Conservation (phyloP, 2,888 invertebrate genomes). For the Actias luna region DNA sequence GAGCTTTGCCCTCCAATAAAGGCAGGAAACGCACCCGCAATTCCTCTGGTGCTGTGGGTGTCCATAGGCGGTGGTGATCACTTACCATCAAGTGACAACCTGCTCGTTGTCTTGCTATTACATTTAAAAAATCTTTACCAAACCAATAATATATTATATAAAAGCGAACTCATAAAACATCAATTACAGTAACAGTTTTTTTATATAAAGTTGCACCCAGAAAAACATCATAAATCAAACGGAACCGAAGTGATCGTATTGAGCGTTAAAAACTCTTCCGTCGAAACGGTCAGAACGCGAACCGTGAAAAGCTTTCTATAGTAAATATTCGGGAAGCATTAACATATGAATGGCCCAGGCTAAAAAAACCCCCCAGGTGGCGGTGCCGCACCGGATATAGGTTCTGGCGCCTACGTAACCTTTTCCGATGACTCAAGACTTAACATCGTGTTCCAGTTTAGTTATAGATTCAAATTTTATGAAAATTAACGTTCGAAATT, state of each 20-base stretch:
- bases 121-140: no score
- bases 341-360: slow-evolving; percentile 73
- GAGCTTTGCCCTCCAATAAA: no score
- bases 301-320: slow-evolving; percentile 23
- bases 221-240: slow-evolving; percentile 19
- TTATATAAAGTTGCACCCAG: neutral
- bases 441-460: slow-evolving; percentile 6
- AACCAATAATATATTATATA: no score
- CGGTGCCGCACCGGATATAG: slow-evolving; percentile 62
- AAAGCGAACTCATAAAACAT: neutral
- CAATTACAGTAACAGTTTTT: neutral
- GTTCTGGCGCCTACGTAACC: slow-evolving; percentile 40
- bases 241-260: slow-evolving; percentile 18
- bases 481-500: no score
- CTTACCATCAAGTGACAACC: no score
- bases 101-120: no score
- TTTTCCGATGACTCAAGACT: slow-evolving; percentile 25
- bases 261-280: slow-evolving; percentile 21
- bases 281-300: slow-evolving; percentile 16
- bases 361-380: slow-evolving; percentile 70
- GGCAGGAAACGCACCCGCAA: no score
- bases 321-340: slow-evolving; percentile 60
- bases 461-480: neutral
- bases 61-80: no score
- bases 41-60: no score